phyloP scores from a whole-genome alignment of 2,113 vertebrate species.

The Sorex araneus region DNA sequence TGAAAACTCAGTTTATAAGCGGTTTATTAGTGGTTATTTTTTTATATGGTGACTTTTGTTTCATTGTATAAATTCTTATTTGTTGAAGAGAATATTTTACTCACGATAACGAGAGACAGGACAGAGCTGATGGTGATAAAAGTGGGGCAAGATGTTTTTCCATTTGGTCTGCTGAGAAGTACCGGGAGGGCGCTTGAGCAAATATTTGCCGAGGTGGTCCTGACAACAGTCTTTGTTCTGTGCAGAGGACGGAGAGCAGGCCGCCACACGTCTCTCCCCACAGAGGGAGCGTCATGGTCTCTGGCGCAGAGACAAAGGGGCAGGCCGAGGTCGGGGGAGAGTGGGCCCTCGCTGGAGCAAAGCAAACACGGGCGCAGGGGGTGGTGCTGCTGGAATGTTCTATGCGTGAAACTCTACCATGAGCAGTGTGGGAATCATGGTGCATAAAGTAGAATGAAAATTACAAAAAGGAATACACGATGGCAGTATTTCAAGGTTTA shows the following conservation, averaged over 20 bases:
- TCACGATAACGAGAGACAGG: background rate
- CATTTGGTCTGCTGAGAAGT: background rate
- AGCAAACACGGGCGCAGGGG: background rate
- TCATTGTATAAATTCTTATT: background rate
- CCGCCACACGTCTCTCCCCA: background rate
- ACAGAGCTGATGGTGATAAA: background rate
- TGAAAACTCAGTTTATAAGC: constrained; percentile 13
- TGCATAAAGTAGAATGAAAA: background rate
- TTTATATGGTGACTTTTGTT: background rate
- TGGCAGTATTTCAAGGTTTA: background rate
- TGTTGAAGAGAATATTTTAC: background rate
- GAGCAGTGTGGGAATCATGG: background rate
- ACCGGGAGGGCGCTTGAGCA: background rate
- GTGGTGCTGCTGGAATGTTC: no score
- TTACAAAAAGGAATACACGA: background rate
- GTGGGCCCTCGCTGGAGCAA: background rate
- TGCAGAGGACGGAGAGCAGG: background rate
- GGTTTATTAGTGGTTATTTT: constrained; percentile 33
- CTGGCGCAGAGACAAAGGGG: background rate
- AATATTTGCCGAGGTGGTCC: background rate
- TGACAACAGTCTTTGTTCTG: background rate
- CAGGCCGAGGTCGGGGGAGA: background rate
- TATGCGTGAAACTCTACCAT: no score
- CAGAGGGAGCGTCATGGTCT: background rate
- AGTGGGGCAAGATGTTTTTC: background rate